Evolutionary conservation across 2,113 vertebrate genomes (phyloP).

Genomic region (Recurvirostra avosetta): DNA sequence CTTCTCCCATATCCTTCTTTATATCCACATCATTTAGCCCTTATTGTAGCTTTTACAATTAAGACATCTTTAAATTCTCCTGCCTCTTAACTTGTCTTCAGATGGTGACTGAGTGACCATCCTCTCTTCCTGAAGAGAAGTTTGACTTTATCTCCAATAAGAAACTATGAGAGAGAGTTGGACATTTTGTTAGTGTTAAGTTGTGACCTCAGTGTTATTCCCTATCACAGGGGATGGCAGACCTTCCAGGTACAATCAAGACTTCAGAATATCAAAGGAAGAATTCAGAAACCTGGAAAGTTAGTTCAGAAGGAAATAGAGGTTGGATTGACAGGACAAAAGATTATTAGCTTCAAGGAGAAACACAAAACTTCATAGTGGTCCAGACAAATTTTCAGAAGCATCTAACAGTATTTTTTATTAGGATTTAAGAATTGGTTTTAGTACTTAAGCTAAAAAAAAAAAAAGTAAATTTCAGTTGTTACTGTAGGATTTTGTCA

Average conservation of each 20-base stretch:
- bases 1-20: neutral
- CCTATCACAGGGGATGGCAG: neutral
- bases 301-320: neutral
- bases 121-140: neutral
- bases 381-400: neutral
- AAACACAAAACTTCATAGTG: neutral
- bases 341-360: neutral
- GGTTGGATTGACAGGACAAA: neutral
- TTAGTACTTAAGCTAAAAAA: neutral
- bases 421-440: neutral
- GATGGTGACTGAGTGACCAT: neutral
- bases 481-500: neutral
- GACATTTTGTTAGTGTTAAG: neutral
- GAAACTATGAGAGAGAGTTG: neutral
- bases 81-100: neutral
- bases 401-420: neutral
- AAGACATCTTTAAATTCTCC: neutral
- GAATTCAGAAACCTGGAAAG: neutral
- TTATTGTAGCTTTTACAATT: neutral
- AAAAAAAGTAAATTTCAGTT: neutral
- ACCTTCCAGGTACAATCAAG: neutral
- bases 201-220: neutral
- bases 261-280: neutral
- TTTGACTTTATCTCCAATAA: neutral
- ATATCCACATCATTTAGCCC: neutral